Evolutionary conservation across 2,113 vertebrate genomes (phyloP).

Genomic region (Terrapene triunguis): DNA sequence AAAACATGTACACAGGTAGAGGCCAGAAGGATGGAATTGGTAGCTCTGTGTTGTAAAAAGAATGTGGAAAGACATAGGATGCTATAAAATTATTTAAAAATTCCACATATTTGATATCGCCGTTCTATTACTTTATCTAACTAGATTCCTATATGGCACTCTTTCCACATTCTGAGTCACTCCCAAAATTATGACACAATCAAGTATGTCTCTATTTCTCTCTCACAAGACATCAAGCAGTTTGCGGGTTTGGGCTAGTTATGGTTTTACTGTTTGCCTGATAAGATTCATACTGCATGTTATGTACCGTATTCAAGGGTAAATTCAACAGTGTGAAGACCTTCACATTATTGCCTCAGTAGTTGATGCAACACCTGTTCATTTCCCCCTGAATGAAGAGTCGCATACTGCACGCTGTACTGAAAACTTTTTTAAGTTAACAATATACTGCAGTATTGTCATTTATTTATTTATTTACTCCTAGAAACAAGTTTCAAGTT

Average conservation of each 20-base stretch:
- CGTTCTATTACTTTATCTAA: background rate
- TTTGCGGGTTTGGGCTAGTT: background rate
- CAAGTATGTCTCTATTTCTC: slow-evolving; percentile 14
- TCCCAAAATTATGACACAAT: background rate
- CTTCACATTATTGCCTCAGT: background rate
- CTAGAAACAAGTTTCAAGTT: background rate
- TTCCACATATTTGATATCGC: background rate
- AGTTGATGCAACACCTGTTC: background rate
- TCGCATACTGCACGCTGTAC: background rate
- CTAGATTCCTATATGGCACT: background rate
- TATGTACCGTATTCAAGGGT: background rate
- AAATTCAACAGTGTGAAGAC: background rate
- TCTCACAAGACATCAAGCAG: background rate
- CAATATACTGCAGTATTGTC: background rate
- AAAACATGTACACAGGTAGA: background rate
- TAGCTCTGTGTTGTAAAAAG: background rate
- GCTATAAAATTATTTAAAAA: background rate
- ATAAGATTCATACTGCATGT: background rate
- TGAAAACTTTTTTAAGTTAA: background rate
- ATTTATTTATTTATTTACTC: background rate
- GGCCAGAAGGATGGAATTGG: background rate
- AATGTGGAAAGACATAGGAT: background rate
- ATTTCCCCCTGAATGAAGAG: background rate
- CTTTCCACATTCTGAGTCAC: background rate
- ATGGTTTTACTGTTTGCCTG: background rate